These are phyloP conservation scores for Alces alces DNA, from an alignment of 2,113 vertebrate genomes.

Conservation along the genomic window DNA sequence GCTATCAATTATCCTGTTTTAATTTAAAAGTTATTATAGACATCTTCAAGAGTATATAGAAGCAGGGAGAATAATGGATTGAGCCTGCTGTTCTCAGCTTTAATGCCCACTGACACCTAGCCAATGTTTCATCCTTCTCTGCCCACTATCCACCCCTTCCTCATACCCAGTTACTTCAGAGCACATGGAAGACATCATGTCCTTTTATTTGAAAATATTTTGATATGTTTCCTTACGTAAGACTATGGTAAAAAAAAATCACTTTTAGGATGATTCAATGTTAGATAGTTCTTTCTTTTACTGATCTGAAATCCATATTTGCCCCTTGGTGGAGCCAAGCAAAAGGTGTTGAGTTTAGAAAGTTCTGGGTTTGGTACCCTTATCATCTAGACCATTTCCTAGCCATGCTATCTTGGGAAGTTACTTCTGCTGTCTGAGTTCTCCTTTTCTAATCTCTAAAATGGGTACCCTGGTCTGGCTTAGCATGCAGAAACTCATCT, in stretches of 20 bases:
- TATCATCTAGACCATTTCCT: background rate
- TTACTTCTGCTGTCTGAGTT: background rate
- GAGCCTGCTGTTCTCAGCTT: background rate
- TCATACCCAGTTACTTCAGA: background rate
- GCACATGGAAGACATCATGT: no score
- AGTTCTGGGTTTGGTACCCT: background rate
- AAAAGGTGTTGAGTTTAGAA: background rate
- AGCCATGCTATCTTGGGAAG: background rate
- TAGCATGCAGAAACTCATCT: background rate
- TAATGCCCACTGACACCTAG: background rate
- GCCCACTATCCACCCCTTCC: rapidly evolving
- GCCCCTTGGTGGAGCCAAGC: no score
- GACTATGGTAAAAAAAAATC: background rate
- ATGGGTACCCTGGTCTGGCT: background rate
- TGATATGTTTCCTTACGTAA: background rate
- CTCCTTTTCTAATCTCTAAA: background rate
- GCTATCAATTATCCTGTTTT: background rate
- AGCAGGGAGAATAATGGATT: background rate
- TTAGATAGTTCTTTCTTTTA: background rate
- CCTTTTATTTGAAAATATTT: background rate
- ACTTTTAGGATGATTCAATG: background rate
- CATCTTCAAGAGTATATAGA: background rate
- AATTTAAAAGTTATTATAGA: background rate
- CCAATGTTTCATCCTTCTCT: rapidly evolving
- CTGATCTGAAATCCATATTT: background rate